Evolutionary conservation across 2,113 vertebrate species (phyloP), one percentile per base, ranked within the genome.

Genomic region (Panurus biarmicus): DNA sequence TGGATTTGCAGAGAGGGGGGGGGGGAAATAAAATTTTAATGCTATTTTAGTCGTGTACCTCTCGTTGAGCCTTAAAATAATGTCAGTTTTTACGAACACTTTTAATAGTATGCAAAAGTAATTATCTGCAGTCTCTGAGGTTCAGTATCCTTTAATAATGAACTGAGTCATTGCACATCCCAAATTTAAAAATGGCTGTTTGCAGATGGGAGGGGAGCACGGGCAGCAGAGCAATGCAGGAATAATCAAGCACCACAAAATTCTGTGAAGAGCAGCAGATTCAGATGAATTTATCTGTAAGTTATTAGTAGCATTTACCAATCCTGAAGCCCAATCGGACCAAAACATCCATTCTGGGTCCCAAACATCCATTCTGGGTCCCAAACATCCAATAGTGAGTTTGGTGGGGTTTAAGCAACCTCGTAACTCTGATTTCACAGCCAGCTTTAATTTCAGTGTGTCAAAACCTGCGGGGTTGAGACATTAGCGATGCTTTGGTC

Each of bases 61-160:
- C 73, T 87, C 47, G 44, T 31, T 61, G 83, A 85, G 18, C 22
- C 91, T 96, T 96, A 96, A 95, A 86, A 96, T 95, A 95, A 96
- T 87, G 86, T 38, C 85, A 87, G 2, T 69, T 96, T 97, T 96
- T 94, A 91, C 67, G 91, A 96, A 94, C 80, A 83, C 31, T 86
- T 84, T 87, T 91, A 94, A 93, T 92, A 84, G 82, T 75, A 85
- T 93, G 83, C 95, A 89, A 90, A 94, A 85, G 73, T 92, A 94
- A 96, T 94, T 95, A 94, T 90, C 54, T 89, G 40, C 19, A 64
- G 86, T 91, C 93, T 91, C 87, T 48, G 57, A 81, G 88, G 87
- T 87, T 95, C 56, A 12, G 78, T 70, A 47, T 86, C 78, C 86
- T 95, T 83, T 72, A 88, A 89, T 90, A 90, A 95, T 60, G 80